These are phyloP conservation scores for Caenorhabditis panamensis DNA, from an alignment of 2,888 invertebrate species.

Conservation along the genomic window DNA sequence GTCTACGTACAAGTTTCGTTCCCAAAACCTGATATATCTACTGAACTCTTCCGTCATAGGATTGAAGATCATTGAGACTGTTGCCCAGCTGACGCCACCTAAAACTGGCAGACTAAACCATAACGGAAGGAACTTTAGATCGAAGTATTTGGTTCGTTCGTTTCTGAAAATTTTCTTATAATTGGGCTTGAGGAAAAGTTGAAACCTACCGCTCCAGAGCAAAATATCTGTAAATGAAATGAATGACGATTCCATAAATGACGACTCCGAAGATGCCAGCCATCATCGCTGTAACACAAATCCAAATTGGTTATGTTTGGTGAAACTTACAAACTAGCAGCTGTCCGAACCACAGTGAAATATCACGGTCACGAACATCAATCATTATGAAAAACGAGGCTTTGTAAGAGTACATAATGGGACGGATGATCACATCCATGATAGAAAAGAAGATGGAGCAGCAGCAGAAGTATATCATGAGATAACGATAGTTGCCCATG, in stretches of 20 bases:
- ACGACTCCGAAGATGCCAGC: slow-evolving; percentile 52
- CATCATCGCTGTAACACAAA: slow-evolving; percentile 27
- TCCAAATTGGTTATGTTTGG: no score
- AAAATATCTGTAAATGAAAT: slow-evolving; percentile 50
- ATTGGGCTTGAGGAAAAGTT: not conserved
- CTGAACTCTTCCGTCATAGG: slow-evolving; percentile 20
- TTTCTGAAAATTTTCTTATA: slow-evolving; percentile 15
- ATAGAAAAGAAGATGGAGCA: slow-evolving; percentile 46
- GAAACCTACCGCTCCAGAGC: slow-evolving; percentile 28
- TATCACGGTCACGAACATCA: slow-evolving; percentile 24
- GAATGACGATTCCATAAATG: slow-evolving; percentile 43
- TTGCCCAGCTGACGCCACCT: slow-evolving; percentile 32
- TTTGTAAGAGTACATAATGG: slow-evolving; percentile 27
- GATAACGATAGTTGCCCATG: slow-evolving; percentile 50
- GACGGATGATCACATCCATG: slow-evolving; percentile 37
- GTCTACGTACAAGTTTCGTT: not conserved
- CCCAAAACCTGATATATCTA: slow-evolving; percentile 30
- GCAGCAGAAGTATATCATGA: slow-evolving; percentile 50
- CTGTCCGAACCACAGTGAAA: not conserved
- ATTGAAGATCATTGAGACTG: slow-evolving; percentile 19
- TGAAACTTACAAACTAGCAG: slow-evolving; percentile 34
- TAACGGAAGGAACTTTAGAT: slow-evolving; percentile 21
- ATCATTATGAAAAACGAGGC: slow-evolving; percentile 46
- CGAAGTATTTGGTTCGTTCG: slow-evolving; percentile 33
- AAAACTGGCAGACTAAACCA: slow-evolving; percentile 37